phyloP scores from a whole-genome alignment of 2,113 vertebrate genomes.

The Dipodomys merriami region DNA sequence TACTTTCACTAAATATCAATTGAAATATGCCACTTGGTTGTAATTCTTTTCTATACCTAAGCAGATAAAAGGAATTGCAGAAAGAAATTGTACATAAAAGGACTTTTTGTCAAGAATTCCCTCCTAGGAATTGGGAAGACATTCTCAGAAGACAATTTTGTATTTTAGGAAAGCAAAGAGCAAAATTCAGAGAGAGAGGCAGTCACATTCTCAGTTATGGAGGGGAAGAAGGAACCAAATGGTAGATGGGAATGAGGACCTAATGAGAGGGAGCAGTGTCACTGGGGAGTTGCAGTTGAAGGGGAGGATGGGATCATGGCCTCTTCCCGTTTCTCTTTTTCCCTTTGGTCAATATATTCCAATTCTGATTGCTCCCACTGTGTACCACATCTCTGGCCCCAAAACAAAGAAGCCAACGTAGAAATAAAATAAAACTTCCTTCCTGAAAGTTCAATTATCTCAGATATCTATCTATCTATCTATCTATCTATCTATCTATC shows the following conservation, averaged over 20 bases:
- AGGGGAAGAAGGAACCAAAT: not conserved
- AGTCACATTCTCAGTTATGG: not conserved
- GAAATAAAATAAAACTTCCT: not conserved
- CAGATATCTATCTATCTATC: too few relatives aligned
- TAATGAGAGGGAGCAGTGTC: not conserved
- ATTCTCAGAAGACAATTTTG: too few relatives aligned
- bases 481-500: too few relatives aligned
- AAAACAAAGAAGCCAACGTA: too few relatives aligned
- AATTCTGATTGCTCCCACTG: accelerated
- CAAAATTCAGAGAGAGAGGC: not conserved
- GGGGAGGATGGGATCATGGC: too few relatives aligned
- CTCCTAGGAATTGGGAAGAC: too few relatives aligned
- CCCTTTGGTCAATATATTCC: not conserved
- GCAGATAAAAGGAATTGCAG: not conserved
- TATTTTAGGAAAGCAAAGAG: too few relatives aligned
- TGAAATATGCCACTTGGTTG: not conserved
- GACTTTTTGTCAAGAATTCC: not conserved
- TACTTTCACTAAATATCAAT: constrained; percentile 26
- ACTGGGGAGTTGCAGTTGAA: not conserved
- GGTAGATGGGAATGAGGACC: too few relatives aligned
- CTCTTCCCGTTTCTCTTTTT: not conserved
- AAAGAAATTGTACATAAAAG: not conserved
- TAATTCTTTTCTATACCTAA: not conserved
- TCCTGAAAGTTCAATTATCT: not conserved
- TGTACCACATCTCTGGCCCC: accelerated